phyloP scores from a whole-genome alignment of 2,888 invertebrate species.

The Chromoteleia sp. region DNA sequence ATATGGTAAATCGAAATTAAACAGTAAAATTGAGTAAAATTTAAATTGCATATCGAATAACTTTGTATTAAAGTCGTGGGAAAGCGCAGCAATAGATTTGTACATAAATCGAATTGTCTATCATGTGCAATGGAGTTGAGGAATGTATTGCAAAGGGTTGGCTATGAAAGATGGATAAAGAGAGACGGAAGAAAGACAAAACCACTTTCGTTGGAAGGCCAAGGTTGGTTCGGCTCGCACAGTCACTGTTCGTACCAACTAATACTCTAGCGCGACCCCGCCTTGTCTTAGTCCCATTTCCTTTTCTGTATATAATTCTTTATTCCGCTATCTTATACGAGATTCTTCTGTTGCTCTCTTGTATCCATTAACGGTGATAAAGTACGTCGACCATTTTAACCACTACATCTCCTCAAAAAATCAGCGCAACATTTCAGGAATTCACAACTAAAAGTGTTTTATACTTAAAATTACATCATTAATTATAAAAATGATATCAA shows the following conservation, averaged over 20 bases:
- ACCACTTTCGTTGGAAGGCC: conserved; percentile 67
- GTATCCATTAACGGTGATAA: conserved; percentile 75
- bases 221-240: conserved; percentile 57
- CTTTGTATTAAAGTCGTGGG: too few relatives aligned
- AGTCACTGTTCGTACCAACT: conserved; percentile 39
- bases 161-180: conserved; percentile 47
- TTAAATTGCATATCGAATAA: too few relatives aligned
- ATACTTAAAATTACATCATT: conserved; percentile 3
- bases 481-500: background rate
- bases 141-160: conserved; percentile 42
- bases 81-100: too few relatives aligned
- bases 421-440: conserved; percentile 16
- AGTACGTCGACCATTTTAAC: conserved; percentile 74
- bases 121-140: conserved; percentile 34
- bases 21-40: too few relatives aligned
- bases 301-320: conserved; percentile 64
- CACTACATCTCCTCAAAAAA: conserved; percentile 41
- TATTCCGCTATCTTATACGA: conserved; percentile 62
- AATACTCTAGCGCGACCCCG: conserved; percentile 59
- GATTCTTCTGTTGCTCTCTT: conserved; percentile 72
- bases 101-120: conserved; percentile 37
- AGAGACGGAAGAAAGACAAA: conserved; percentile 29
- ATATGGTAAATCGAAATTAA: too few relatives aligned
- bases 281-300: conserved; percentile 61
- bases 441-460: conserved; percentile 5